Conservation (phyloP, 1,140 invertebrate genomes). For the Andrena cerasifolii region DNA sequence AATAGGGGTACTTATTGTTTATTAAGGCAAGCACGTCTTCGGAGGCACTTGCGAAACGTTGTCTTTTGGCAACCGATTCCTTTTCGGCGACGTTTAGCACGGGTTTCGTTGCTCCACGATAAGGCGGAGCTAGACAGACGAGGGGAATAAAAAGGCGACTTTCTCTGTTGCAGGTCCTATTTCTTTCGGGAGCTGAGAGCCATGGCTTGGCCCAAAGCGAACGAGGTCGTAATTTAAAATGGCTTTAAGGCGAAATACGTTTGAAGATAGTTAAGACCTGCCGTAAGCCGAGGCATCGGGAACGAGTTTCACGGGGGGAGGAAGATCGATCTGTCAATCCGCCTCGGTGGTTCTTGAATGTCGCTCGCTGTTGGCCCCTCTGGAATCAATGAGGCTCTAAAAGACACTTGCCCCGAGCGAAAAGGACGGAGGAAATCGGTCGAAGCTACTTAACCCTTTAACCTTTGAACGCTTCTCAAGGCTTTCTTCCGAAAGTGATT, state of each 20-base stretch:
- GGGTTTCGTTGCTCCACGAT: conserved; percentile 12
- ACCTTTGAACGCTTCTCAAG: not conserved
- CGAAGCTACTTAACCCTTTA: not conserved
- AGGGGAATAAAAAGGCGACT: conserved; percentile 34
- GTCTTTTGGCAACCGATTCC: not conserved
- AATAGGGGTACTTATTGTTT: too few relatives aligned
- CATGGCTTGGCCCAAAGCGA: not conserved
- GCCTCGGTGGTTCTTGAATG: not conserved
- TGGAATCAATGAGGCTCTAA: conserved; percentile 30
- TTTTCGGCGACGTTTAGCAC: not conserved
- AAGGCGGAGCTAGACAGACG: not conserved
- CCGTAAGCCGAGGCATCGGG: conserved; percentile 19
- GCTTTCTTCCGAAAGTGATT: too few relatives aligned
- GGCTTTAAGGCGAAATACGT: conserved; percentile 34
- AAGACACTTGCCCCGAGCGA: not conserved
- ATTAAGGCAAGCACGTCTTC: too few relatives aligned
- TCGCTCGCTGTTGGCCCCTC: not conserved
- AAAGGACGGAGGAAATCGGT: not conserved
- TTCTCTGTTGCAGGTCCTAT: conserved; percentile 37
- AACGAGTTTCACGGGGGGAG: not conserved
- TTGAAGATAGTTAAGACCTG: conserved; percentile 35
- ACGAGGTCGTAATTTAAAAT: conserved; percentile 44
- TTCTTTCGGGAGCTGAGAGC: conserved; percentile 15
- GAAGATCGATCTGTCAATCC: conserved; percentile 36
- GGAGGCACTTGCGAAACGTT: not conserved